Percentiles rank a stretch among this genome's conserved stretches.
Conservation (phyloP, 1,140 invertebrate genomes). For the Magallana angulata region DNA sequence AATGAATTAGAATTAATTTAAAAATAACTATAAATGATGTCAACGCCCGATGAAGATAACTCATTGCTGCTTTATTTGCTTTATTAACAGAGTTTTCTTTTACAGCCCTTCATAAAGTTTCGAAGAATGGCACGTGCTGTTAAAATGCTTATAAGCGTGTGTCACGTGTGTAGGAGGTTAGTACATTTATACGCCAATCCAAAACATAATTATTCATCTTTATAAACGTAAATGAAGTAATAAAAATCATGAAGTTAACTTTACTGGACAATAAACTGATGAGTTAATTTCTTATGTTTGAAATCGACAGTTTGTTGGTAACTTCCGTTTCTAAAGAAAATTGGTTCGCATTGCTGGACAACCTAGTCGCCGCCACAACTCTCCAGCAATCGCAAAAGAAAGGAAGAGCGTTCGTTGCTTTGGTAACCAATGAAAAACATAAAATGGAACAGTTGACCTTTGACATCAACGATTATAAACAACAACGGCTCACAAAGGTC, state of each 20-base stretch:
- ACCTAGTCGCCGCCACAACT: conserved; percentile 60
- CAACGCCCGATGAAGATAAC: no score
- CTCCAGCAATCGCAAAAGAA: conserved; percentile 60
- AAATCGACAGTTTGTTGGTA: conserved; percentile 40
- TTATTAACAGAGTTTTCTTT: neutral
- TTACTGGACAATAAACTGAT: neutral
- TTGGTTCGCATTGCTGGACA: conserved; percentile 68
- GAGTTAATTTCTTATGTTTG: neutral
- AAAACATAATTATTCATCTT: neutral
- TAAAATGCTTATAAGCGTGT: conserved; percentile 57
- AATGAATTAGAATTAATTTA: no score
- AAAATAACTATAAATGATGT: no score
- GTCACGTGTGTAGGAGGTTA: conserved; percentile 56
- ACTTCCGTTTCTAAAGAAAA: conserved; percentile 57
- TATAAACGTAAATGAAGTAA: neutral
- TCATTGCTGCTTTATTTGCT: no score
- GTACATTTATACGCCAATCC: neutral
- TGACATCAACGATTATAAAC: conserved; percentile 66
- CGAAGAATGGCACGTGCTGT: conserved; percentile 54
- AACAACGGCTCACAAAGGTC: conserved; percentile 64
- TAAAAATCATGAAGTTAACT: neutral
- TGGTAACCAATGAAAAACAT: conserved; percentile 64
- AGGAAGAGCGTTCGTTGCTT: conserved; percentile 64
- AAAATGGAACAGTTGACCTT: conserved; percentile 68
- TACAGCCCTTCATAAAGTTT: conserved; percentile 57